Conservation (phyloP, 2,113 vertebrate species). For the Rhinichthys klamathensis region DNA sequence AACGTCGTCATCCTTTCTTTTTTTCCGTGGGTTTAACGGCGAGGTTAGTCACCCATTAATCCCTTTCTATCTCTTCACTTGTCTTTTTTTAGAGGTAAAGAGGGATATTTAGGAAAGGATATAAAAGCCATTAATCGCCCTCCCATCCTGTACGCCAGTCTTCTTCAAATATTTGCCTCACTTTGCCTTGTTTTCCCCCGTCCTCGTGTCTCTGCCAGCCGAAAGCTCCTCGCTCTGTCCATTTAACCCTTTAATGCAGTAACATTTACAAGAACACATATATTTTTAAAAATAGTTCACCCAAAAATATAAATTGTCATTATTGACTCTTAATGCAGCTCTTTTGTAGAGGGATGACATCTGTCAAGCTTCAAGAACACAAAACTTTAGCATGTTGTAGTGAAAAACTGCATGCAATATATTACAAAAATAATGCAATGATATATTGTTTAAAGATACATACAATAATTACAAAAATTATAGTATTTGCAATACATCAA, state of each 20-base stretch:
- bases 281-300: neutral
- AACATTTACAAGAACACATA: neutral
- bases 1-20: neutral
- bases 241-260: neutral
- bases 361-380: neutral
- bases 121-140: neutral
- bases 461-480: neutral
- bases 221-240: neutral
- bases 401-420: neutral
- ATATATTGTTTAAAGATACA: neutral
- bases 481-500: too few species aligned
- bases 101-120: neutral
- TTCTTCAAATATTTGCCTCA: slow-evolving; percentile 30
- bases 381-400: neutral
- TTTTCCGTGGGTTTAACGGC: neutral
- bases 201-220: neutral
- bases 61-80: neutral
- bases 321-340: neutral
- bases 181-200: neutral
- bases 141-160: neutral
- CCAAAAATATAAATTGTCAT: neutral
- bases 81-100: slow-evolving; percentile 1
- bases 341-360: neutral
- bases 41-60: slow-evolving; percentile 1
- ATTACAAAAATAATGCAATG: neutral